These are phyloP conservation scores for Narcine bancroftii DNA, from an alignment of 2,113 vertebrate genomes.

Conservation along the genomic window DNA sequence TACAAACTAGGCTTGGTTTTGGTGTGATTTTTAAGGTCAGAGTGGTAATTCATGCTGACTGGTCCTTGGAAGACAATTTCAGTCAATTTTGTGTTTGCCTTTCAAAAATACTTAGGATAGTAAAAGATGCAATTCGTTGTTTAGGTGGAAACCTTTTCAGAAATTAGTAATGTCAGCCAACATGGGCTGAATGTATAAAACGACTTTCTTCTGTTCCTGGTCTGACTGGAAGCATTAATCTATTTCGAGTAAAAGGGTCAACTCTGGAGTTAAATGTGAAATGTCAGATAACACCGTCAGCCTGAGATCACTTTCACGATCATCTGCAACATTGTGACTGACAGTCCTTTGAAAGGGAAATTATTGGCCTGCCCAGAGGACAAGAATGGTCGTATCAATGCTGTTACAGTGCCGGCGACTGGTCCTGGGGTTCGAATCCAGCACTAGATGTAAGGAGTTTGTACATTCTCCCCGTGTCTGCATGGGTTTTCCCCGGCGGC, in stretches of 20 bases:
- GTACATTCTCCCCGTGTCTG: no score
- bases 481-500: no score
- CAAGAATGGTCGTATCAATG: no score
- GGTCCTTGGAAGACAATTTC: background rate
- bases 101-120: background rate
- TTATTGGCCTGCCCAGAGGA: background rate
- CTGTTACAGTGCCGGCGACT: no score
- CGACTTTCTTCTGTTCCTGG: no score
- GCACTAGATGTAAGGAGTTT: no score
- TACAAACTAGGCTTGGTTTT: no score
- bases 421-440: no score
- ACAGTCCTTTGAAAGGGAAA: background rate
- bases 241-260: background rate
- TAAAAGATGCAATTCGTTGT: background rate
- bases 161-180: background rate
- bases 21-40: no score
- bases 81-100: background rate
- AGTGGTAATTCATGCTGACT: no score
- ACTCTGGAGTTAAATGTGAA: background rate
- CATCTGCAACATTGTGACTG: background rate
- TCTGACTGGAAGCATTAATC: background rate
- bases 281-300: background rate
- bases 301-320: background rate
- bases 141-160: background rate
- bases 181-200: background rate